Conservation (phyloP, 2,888 invertebrate genomes). For the Stenchaetothrips biformis region DNA sequence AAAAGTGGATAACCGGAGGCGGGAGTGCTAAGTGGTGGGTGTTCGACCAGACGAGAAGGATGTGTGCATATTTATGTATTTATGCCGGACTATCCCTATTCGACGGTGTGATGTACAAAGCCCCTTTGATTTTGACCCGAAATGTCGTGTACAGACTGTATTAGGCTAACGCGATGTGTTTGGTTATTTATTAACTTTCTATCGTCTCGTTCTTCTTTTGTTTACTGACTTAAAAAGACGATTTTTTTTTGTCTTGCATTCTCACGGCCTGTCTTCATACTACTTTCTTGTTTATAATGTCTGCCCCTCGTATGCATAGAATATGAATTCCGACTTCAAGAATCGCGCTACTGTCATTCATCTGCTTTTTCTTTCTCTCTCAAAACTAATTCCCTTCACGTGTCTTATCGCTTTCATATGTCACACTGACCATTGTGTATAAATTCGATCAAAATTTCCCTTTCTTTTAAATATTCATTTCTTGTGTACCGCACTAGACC, state of each 20-base stretch:
- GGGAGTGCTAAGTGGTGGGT: constrained; percentile 5
- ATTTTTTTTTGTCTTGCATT: background rate
- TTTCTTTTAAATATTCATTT: no score
- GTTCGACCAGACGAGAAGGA: background rate
- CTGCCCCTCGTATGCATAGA: background rate
- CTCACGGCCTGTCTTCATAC: background rate
- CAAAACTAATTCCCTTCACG: background rate
- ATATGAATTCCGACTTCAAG: background rate
- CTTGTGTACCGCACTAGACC: no score
- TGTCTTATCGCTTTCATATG: background rate
- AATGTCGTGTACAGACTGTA: background rate
- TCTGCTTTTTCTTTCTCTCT: background rate
- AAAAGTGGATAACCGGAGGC: background rate
- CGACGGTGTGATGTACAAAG: constrained; percentile 2
- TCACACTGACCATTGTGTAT: background rate
- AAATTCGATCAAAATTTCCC: background rate
- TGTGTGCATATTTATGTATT: background rate
- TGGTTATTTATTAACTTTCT: constrained; percentile 5
- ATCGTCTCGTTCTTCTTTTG: background rate
- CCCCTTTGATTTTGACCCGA: background rate
- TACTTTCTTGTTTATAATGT: background rate
- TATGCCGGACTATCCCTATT: background rate
- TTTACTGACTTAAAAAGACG: background rate
- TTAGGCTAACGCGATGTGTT: constrained; percentile 10
- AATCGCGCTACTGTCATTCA: background rate